Conservation (phyloP, 37 sponge, comb jelly and placozoan genomes). For the Haliclona indistincta region DNA sequence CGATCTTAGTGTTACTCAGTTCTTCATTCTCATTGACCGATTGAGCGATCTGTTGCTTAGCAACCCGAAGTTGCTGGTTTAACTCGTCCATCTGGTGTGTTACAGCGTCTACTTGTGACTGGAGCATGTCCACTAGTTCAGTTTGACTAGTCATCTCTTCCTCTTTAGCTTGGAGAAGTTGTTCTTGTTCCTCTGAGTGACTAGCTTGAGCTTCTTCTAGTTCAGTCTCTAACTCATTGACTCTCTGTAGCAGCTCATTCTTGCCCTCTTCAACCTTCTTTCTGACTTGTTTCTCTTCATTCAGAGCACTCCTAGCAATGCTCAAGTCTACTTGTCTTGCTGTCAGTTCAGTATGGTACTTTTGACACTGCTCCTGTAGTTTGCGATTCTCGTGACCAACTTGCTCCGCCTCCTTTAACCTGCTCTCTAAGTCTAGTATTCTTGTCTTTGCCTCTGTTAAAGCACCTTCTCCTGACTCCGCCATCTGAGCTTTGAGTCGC, state of each 20-base stretch:
- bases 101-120: slow-evolving; percentile 8
- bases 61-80: neutral
- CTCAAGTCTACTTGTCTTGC: slow-evolving; percentile 33
- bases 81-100: slow-evolving; percentile 17
- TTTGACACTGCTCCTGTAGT: slow-evolving; percentile 19
- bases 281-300: too few relatives aligned
- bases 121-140: neutral
- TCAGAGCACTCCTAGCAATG: too few relatives aligned
- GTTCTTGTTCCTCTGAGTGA: neutral
- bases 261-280: neutral
- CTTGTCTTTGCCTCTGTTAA: slow-evolving; percentile 7
- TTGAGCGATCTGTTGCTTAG: too few relatives aligned
- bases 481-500: slow-evolving; percentile 1
- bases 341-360: slow-evolving; percentile 18
- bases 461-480: slow-evolving; percentile 8
- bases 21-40: too few relatives aligned
- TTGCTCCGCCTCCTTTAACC: slow-evolving; percentile 18
- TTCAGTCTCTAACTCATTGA: neutral
- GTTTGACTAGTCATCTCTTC: slow-evolving; percentile 17
- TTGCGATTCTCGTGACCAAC: neutral
- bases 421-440: slow-evolving; percentile 1
- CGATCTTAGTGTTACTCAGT: too few relatives aligned
- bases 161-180: slow-evolving; percentile 17
- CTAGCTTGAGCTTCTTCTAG: neutral
- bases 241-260: slow-evolving; percentile 6